Conservation (phyloP, 2,888 invertebrate genomes). For the Yponomeuta malinellus region DNA sequence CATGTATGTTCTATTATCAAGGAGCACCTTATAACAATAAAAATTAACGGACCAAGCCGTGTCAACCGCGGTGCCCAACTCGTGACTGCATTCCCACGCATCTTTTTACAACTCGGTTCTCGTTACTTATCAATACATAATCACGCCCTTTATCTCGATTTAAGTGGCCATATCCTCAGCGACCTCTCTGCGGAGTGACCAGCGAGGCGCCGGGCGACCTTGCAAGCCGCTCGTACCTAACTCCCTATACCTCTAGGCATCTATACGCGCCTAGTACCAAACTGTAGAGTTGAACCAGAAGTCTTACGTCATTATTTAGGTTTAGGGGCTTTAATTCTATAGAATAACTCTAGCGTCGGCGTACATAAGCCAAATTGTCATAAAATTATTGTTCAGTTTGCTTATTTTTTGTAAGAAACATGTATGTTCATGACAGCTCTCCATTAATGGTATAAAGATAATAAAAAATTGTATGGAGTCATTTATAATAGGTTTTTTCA, state of each 20-base stretch:
- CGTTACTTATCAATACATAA: background rate
- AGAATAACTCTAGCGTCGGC: background rate
- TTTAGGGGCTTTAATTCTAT: background rate
- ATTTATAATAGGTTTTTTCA: too few relatives aligned
- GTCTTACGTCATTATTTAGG: background rate
- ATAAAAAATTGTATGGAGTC: too few relatives aligned
- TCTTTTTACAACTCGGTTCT: background rate
- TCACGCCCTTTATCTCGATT: background rate
- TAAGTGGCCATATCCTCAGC: slow-evolving; percentile 36
- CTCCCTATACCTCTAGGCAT: background rate
- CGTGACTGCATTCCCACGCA: background rate
- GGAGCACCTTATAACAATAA: too few relatives aligned
- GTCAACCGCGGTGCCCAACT: background rate
- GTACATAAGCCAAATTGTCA: too few relatives aligned
- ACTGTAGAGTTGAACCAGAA: background rate
- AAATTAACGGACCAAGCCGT: too few relatives aligned
- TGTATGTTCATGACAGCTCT: too few relatives aligned
- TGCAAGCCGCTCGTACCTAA: slow-evolving; percentile 36
- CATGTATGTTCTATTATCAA: too few relatives aligned
- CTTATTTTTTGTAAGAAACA: too few relatives aligned
- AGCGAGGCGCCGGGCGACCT: slow-evolving; percentile 70
- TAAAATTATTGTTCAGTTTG: too few relatives aligned
- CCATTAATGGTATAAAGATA: too few relatives aligned
- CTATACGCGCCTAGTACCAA: slow-evolving; percentile 11
- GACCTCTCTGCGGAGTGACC: slow-evolving; percentile 41